Evolutionary conservation across 2,888 invertebrate genomes (phyloP).

Genomic region (Danaus chrysippus): DNA sequence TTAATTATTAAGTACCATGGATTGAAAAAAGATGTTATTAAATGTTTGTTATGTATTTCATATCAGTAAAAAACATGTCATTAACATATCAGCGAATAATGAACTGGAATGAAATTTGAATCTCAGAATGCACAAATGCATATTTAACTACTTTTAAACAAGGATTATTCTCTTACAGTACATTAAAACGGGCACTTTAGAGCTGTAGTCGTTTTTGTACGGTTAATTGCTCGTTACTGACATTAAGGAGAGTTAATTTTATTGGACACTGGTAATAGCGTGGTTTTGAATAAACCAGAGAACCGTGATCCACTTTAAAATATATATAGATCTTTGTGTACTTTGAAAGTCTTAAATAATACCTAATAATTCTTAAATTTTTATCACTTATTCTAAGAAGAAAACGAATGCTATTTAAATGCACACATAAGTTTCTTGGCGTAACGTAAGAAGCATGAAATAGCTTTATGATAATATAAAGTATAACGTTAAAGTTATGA

Average conservation of each 20-base stretch:
- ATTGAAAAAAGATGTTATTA: too few relatives aligned
- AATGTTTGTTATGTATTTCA: not conserved
- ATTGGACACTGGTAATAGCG: slow-evolving; percentile 25
- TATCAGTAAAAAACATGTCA: not conserved
- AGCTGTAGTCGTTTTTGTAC: slow-evolving; percentile 27
- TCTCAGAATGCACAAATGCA: slow-evolving; percentile 19
- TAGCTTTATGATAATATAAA: not conserved
- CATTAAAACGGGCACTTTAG: slow-evolving; percentile 30
- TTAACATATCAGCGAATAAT: not conserved
- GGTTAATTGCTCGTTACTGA: slow-evolving; percentile 30
- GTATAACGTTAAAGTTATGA: slow-evolving; percentile 1
- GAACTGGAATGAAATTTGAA: slow-evolving; percentile 17
- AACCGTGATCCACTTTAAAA: not conserved
- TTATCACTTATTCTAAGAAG: too few relatives aligned
- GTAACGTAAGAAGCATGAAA: not conserved
- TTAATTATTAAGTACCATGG: too few relatives aligned
- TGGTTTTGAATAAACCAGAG: not conserved
- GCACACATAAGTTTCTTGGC: not conserved
- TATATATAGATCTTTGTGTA: not conserved
- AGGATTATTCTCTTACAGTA: slow-evolving; percentile 29
- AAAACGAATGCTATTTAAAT: not conserved
- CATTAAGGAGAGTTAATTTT: slow-evolving; percentile 30
- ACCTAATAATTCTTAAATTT: too few relatives aligned
- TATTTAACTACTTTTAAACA: slow-evolving; percentile 27
- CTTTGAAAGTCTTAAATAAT: not conserved